Percentiles rank a stretch among this genome's conserved stretches.
Conservation (phyloP, 1,140 invertebrate genomes). For the Caerostris darwini region DNA sequence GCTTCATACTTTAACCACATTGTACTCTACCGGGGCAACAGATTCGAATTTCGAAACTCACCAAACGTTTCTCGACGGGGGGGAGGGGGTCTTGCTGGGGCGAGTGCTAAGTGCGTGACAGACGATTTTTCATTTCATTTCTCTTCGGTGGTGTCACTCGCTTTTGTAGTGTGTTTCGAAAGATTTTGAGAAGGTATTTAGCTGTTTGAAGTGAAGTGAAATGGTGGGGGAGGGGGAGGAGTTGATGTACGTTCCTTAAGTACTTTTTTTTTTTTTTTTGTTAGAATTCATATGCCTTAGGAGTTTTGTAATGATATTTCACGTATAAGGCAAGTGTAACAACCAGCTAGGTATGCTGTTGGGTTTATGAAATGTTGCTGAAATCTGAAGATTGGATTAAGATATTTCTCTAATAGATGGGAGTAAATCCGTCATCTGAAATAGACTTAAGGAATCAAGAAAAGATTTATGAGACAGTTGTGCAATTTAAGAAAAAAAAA, state of each 20-base stretch:
- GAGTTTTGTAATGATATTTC: not conserved
- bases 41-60: not conserved
- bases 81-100: not conserved
- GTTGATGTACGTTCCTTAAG: not conserved
- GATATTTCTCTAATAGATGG: not conserved
- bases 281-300: not conserved
- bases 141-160: not conserved
- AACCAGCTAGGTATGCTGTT: not conserved
- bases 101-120: slow-evolving; percentile 41
- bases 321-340: not conserved
- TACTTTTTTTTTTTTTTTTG: not conserved
- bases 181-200: not conserved
- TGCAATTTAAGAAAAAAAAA: no score
- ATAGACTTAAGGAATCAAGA: no score
- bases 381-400: not conserved
- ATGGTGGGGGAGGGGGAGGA: not conserved
- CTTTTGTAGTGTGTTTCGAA: not conserved
- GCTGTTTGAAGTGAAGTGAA: not conserved
- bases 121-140: slow-evolving; percentile 56
- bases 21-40: not conserved
- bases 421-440: not conserved
- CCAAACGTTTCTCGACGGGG: slow-evolving; percentile 18
- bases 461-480: no score
- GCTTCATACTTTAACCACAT: not conserved
- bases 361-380: not conserved